Conservation (phyloP, 2,797 vertebrate species). For the Gallinago nigripennis region DNA sequence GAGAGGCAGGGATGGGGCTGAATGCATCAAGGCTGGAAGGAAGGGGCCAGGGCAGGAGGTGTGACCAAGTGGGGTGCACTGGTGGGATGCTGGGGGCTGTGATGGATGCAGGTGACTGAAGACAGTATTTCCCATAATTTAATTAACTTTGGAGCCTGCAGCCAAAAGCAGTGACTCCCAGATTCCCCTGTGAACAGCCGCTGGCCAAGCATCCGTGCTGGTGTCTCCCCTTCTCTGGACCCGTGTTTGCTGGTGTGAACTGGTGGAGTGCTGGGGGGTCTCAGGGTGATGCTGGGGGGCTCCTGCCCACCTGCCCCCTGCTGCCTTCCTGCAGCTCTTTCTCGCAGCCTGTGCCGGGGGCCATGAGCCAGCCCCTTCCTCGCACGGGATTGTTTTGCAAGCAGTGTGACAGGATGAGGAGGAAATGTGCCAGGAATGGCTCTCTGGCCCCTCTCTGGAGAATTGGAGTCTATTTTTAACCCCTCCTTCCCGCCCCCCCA, state of each 20-base stretch:
- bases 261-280: accelerated
- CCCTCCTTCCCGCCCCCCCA: neutral
- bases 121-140: neutral
- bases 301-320: accelerated
- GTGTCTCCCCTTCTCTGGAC: neutral
- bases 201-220: accelerated
- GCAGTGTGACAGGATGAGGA: conserved; percentile 65
- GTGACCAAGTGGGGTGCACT: accelerated
- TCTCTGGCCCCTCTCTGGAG: conserved; percentile 31
- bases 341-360: neutral
- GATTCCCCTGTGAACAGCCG: accelerated
- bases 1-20: neutral
- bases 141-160: neutral
- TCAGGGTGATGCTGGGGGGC: accelerated
- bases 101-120: accelerated
- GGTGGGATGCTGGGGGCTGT: neutral
- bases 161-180: neutral
- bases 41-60: neutral
- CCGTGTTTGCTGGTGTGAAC: neutral
- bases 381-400: conserved; percentile 42
- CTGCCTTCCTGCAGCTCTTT: neutral
- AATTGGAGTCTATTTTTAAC: conserved; percentile 55
- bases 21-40: neutral
- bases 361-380: conserved; percentile 28
- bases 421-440: conserved; percentile 68